A percentile compares a stretch with the other conserved stretches of the same genome.
Conservation (phyloP, 2,797 vertebrate species). For the Gallirallus australis region DNA sequence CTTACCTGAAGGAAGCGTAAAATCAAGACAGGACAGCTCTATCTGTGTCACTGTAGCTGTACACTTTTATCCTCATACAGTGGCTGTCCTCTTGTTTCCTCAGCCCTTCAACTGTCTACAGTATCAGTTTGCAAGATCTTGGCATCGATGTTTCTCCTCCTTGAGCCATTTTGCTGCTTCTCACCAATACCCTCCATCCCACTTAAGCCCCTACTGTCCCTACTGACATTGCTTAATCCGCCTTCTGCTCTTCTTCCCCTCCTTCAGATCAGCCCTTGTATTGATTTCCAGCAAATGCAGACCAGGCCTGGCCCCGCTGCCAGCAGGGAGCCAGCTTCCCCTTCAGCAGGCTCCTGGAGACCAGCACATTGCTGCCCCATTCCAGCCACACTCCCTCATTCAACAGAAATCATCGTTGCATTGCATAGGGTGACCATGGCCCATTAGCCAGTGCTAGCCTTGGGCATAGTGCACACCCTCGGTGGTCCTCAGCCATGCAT, state of each 20-base stretch:
- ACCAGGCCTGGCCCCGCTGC: neutral
- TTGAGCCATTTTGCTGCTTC: neutral
- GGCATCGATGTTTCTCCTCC: neutral
- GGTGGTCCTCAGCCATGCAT: neutral
- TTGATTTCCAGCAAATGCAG: neutral
- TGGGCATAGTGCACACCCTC: accelerated
- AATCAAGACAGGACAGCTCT: neutral
- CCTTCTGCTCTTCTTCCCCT: neutral
- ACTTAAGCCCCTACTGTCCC: neutral
- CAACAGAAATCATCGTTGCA: accelerated
- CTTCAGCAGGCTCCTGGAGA: neutral
- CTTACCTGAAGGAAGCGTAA: neutral
- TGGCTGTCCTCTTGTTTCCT: neutral
- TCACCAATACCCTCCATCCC: neutral
- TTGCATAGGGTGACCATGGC: neutral
- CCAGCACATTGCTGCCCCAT: neutral
- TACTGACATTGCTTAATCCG: neutral
- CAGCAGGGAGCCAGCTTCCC: neutral
- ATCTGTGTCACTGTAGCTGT: neutral
- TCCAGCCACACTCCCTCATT: accelerated
- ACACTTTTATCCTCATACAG: neutral
- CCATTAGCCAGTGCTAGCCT: neutral
- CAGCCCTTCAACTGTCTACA: neutral
- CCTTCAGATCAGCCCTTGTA: neutral
- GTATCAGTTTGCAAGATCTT: neutral